Base-by-base conservation (phyloP, 2,888 invertebrate genomes). In the Carcina quercana region DNA sequence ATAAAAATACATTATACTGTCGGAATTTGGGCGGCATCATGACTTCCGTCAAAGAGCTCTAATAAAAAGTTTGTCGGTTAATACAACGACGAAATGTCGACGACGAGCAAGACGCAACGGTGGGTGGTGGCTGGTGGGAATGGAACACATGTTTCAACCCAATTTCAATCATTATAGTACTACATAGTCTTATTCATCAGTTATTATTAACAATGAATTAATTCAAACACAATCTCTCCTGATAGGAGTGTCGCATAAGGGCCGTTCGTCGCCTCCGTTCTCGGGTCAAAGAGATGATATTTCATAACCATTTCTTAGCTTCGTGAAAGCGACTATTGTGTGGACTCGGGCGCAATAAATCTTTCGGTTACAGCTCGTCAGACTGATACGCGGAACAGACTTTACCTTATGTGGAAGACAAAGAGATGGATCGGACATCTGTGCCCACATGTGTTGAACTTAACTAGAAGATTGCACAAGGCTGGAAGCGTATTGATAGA, bases 251-350 rank as follows among this genome's bases (percentile, higher is more conserved):
- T 20, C 8, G 20, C 10, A 20, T n/a, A n/a, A n/a, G n/a, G n/a
- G 10, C 8, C 20, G 10, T 20, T 20, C 10, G 20, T 10, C 20
- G 10, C n/a, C 20, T 20, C 20, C n/a, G n/a, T 22, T 25, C 15
- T 30, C 15, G 15, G 28, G 33, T 25, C 20, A 13, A 13, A 8
- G 13, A 25, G 25, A 11, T 12, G 25, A 13, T 25, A 13, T 13
- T 8, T 25, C 13, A 20, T 20, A n/a, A 20, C 10, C 8, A 7
- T 20, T 8, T 20, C 20, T 20, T 8, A 8, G n/a, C n/a, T n/a
- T 20, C 20, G 20, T 28, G 33, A 33, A 33, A 28, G 33, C 33
- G 22, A 7, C 17, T 25, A 28, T 33, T 33, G 28, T 33, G 15
- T 13, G 1, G 12, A 6, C 13, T 28, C 22, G 7, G 22, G 13